Evolutionary conservation across 1,140 invertebrate species (phyloP).

Genomic region (Pygmarrhopalites habei): DNA sequence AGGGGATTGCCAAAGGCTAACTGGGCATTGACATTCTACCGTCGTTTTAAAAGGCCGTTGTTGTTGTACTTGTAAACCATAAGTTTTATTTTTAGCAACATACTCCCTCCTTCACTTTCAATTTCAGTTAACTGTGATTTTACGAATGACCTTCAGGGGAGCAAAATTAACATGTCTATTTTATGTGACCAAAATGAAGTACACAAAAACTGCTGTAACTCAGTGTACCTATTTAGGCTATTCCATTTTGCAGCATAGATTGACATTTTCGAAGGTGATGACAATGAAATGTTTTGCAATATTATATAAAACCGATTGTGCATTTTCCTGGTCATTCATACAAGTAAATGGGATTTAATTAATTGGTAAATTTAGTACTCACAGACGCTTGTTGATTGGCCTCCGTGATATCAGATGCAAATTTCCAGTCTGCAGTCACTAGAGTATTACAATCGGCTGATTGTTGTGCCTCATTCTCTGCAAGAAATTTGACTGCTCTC

Average conservation of each 20-base stretch:
- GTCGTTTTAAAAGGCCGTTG: no score
- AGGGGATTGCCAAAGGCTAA: no score
- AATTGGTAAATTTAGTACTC: background rate
- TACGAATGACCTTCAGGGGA: no score
- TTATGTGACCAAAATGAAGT: background rate
- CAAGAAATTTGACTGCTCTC: background rate
- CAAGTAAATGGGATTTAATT: background rate
- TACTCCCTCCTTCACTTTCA: no score
- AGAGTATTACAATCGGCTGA: constrained; percentile 18
- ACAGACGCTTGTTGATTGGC: constrained; percentile 48
- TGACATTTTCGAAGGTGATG: no score
- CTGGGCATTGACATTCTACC: no score
- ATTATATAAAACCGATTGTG: no score
- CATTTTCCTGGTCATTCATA: background rate
- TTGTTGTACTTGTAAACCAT: no score
- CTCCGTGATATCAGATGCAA: constrained; percentile 69
- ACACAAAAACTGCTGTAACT: background rate
- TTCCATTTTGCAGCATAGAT: background rate
- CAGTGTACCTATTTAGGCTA: background rate
- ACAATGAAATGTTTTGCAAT: no score
- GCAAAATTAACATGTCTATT: no score
- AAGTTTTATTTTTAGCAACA: no score
- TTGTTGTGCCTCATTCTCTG: background rate
- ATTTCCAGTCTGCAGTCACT: constrained; percentile 56
- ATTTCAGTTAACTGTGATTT: no score